phyloP scores from a whole-genome alignment of 2,113 vertebrate genomes.

The Oplegnathus fasciatus region DNA sequence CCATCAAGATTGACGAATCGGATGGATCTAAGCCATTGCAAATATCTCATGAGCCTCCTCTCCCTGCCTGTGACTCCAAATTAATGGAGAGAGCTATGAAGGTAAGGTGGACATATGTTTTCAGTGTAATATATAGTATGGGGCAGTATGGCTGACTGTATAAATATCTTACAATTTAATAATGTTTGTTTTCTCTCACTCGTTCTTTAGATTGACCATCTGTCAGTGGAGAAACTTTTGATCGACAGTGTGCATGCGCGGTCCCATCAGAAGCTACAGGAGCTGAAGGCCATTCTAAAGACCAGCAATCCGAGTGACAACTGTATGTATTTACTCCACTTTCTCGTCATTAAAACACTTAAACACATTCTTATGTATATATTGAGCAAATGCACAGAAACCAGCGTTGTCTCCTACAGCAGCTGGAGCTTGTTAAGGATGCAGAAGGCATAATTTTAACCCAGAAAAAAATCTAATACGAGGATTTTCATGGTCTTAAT shows the following conservation, averaged over 20 bases:
- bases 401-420: neutral
- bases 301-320: slow-evolving; percentile 92
- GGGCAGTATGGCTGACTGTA: neutral
- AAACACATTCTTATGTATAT: neutral
- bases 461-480: neutral
- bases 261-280: slow-evolving; percentile 97
- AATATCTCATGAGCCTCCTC: slow-evolving; percentile 96
- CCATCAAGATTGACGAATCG: slow-evolving; percentile 95
- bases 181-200: neutral
- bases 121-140: neutral
- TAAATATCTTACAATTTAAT: neutral
- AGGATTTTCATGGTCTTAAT: neutral
- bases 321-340: slow-evolving; percentile 86
- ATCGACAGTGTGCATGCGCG: slow-evolving; percentile 98
- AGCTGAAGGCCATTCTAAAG: slow-evolving; percentile 96
- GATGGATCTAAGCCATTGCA: slow-evolving; percentile 98
- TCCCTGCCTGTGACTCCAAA: slow-evolving; percentile 95
- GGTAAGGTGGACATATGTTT: slow-evolving; percentile 69
- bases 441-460: neutral
- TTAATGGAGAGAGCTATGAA: slow-evolving; percentile 98
- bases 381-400: neutral
- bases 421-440: neutral
- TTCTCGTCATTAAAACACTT: neutral
- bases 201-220: slow-evolving; percentile 91
- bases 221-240: slow-evolving; percentile 98